Evolutionary conservation across 2,113 vertebrate genomes (phyloP), one percentile per base, ranked within the genome.

Genomic region (Rhabdornis inornatus): DNA sequence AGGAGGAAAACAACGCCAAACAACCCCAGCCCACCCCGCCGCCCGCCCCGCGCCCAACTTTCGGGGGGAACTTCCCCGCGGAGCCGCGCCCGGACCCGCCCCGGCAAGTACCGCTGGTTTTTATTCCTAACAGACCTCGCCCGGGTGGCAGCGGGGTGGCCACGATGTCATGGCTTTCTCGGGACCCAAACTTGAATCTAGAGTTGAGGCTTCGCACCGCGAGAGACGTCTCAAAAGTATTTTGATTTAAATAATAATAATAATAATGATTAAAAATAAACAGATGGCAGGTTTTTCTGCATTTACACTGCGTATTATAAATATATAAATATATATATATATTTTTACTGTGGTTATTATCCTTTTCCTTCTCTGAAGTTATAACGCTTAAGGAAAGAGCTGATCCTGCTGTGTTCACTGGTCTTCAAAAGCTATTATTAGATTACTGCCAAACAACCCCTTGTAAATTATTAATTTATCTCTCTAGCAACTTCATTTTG

Each of bases 381-480:
- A 97, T 97, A 94, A 97, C 89, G 92, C 95, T 97, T 95, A 97
- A 96, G 96, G 95, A 96, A 97, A 96, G 94, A 97, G 83, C 92
- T 95, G 95, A 94, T 94, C 97, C 96, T 96, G 98, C 97, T 96
- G 97, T 98, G 97, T 98, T 98, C 97, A 98, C 97, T 97, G 98
- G 96, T 97, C 97, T 98, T 97, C 95, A 96, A 98, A 98, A 98
- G 98, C 98, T 98, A 97, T 98, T 98, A 98, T 98, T 99, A 98
- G 97, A 98, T 98, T 98, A 99, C 98, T 98, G 98, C 98, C 97
- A 98, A 98, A 98, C 98, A 98, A 97, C 97, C 98, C 97, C 97
- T 94, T 99, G 98, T 99, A 99, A 99, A 99, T 99, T 97, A 98
- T 98, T 98, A 96, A 98, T 98, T 98, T 99, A 96, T 97, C 96